Evolutionary conservation across 2,797 vertebrate genomes (phyloP), one percentile per base, ranked within the genome.

Genomic region (Pseudochirops cupreus): DNA sequence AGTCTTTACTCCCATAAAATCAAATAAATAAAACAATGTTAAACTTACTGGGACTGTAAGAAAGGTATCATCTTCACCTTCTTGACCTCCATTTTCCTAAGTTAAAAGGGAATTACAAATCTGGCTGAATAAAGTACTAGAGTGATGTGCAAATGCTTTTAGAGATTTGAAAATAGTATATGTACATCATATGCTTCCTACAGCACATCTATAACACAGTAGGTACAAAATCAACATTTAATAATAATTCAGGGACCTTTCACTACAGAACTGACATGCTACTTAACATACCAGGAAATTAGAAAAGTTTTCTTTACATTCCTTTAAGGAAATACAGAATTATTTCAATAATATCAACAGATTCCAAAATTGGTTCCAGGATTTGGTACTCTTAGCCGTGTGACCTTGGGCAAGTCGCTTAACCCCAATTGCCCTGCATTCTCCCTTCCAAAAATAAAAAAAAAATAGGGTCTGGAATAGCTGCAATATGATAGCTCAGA

Each of bases 81-180:
- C 99, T 98, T 98, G 98, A 96, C 97, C 97, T 97, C 98, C 98
- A 96, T 98, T 98, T 98, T 98, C 98, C 99, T 99, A 95, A 96
- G 97, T 92, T 16, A 93, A n/a, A 94, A 97, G 96, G 98, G 98
- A 26, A 98, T 87, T 98, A 98, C 6, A 93, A 94, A 96, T 94
- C 97, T 96, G 33, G 94, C 96, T 98, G 96, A 98, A 98, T n/a
- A 97, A 98, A 95, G 57, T 93, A 95, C 96, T 91, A 89, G 54
- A 53, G 93, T 67, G 96, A 96, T 59, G 56, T 31, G 56, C 95
- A 91, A 97, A 97, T 52, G 92, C 53, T 97, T 96, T 96, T 94
- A 97, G 33, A 29, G 55, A 53, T 96, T 94, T 92, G 4, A 94
- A 33, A 59, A 90, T 53, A 93, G 67, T 94, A 96, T 91, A 55